Percentiles rank a stretch among this genome's conserved stretches.
phyloP scores from a whole-genome alignment of 2,113 vertebrate species.

The Alligator sinensis region DNA sequence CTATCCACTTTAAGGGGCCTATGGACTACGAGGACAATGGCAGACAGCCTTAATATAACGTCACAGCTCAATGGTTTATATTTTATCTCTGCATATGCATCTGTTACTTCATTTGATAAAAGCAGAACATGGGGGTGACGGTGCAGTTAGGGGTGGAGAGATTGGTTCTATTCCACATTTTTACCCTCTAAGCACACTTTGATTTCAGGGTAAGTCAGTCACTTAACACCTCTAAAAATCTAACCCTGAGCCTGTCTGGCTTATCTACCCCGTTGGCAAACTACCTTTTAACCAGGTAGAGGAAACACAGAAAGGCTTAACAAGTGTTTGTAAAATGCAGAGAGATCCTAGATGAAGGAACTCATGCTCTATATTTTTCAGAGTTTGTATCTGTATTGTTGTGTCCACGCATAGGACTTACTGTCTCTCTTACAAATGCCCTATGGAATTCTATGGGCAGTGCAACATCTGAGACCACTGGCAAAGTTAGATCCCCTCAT shows the following conservation, averaged over 20 bases:
- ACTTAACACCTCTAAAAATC: neutral
- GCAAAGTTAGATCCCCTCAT: rapidly evolving
- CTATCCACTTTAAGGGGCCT: rapidly evolving
- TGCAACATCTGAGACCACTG: neutral
- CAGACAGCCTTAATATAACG: rapidly evolving
- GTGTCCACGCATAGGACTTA: neutral
- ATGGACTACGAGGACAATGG: rapidly evolving
- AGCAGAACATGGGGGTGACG: neutral
- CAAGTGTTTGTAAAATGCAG: neutral
- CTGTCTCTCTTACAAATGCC: neutral
- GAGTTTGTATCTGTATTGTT: neutral
- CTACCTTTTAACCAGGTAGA: neutral
- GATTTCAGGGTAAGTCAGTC: neutral
- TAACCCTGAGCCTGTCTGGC: neutral
- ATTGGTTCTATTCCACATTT: neutral
- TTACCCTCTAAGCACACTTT: rapidly evolving
- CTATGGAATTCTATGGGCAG: neutral
- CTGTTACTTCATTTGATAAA: rapidly evolving
- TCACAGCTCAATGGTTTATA: rapidly evolving
- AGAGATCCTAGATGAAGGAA: neutral
- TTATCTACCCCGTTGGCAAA: neutral
- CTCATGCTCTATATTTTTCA: neutral
- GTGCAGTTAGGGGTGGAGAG: neutral
- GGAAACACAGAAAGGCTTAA: rapidly evolving
- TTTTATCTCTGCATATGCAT: neutral